Evolutionary conservation across 2,888 invertebrate species (phyloP).

Genomic region (Bombylius major): DNA sequence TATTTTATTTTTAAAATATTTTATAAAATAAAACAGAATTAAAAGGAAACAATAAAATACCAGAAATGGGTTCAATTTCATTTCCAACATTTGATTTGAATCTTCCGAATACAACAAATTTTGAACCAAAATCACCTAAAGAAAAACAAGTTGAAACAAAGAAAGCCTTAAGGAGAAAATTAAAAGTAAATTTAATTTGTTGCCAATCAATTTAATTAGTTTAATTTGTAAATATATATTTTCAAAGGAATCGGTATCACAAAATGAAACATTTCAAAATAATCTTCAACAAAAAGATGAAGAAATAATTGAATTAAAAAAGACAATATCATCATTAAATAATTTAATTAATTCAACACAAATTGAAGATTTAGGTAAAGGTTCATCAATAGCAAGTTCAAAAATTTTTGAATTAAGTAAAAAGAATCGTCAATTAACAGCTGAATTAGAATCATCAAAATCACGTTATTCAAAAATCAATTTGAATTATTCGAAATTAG

Average conservation of each 20-base stretch:
- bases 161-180: not conserved
- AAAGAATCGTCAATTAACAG: slow-evolving; percentile 28
- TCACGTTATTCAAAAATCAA: slow-evolving; percentile 24
- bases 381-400: slow-evolving; percentile 25
- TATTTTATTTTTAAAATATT: no score
- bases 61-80: no score
- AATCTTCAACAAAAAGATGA: not conserved
- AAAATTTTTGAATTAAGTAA: slow-evolving; percentile 32
- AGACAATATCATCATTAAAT: slow-evolving; percentile 26
- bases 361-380: slow-evolving; percentile 27
- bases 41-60: no score
- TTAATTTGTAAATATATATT: not conserved
- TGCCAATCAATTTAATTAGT: no score
- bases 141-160: not conserved
- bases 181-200: not conserved
- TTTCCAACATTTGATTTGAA: no score
- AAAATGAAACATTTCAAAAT: not conserved
- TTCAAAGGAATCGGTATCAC: not conserved
- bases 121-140: no score
- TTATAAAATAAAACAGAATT: no score
- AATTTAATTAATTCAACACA: slow-evolving; percentile 29
- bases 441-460: slow-evolving; percentile 26
- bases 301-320: slow-evolving; percentile 27
- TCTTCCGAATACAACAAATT: no score
- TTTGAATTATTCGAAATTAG: slow-evolving; percentile 13